Evolutionary conservation across 2,113 vertebrate genomes (phyloP), one percentile per base, ranked within the genome.

Genomic region (Sylvilagus bachmani): DNA sequence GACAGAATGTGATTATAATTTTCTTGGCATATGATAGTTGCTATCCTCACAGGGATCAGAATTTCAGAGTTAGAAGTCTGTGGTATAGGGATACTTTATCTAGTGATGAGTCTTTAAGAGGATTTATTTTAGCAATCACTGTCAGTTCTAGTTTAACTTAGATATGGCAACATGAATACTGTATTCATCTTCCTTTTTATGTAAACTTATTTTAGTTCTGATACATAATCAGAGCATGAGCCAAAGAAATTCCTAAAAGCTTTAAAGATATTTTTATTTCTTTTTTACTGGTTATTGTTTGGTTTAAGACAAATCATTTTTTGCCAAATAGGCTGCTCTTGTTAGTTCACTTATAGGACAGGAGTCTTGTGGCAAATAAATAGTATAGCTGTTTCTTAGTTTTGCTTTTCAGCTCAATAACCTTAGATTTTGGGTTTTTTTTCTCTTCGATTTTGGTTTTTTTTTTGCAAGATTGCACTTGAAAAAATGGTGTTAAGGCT

Each of bases 1-100:
- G 92, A 66, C 73, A 93, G 58, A 92, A 90, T 81, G n/a, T 80
- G 44, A 29, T 82, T 53, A 14, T 82, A 36, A 49, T 90, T 87
- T 93, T 97, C 74, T 94, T 80, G 75, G 51, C 64, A 85, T 66
- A 27, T 85, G 62, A 55, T 71, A 66, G 67, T 79, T 90, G n/a
- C 17, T 95, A 16, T 91, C 44, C 27, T 91, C 61, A 81, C 2
- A 53, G 79, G 66, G 82, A 62, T 94, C 27, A 74, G 83, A 69
- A 95, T 88, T 91, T 93, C 53, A 95, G 22, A 81, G 31, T 95
- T 92, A 83, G 73, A 95, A 82, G 64, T 92, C 95, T 89, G 73
- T 92, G 44, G 44, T 87, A 95, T 10, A 71, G 58, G 55, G 38
- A 24, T 92, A 29, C n/a, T 86, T 95, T 71, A 69, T 81, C 25